Evolutionary conservation across 2,888 invertebrate species (phyloP), one percentile per base, ranked within the genome.

Genomic region (Drosophila neutralis): DNA sequence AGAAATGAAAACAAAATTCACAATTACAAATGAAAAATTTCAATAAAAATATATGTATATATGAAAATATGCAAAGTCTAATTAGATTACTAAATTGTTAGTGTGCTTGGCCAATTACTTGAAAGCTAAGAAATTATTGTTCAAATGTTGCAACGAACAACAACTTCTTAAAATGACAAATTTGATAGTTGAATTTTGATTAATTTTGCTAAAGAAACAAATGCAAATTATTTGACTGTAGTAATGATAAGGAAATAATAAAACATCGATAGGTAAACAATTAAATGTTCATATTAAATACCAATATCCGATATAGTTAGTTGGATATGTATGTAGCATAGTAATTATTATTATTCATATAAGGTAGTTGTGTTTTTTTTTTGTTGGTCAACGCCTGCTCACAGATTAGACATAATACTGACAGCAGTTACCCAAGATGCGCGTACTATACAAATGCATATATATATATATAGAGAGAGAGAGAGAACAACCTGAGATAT

Each of bases 241-340:
- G 53, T 69, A 75, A 53, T 65, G 51, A 52, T 52, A 62, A 56
- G 33, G 35, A 77, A 87, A 67, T 48, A 21, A 79, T 54, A 67
- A 71, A 66, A 89, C 87, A 87, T 89, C 83, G 83, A 87, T 89
- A 87, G 69, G 77, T 82, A 73, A 87, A 84, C 82, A 85, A 73
- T 73, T 80, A 60, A 74, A 73, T 66, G 56, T 64, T 73, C 78
- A 69, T 84, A 69, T 67, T 72, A 69, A 79, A 77, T 89, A 74
- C 83, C 82, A 87, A 87, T 90, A 83, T 87, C 69, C 75, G 76
- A 78, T 83, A 84, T 76, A 83, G 51, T 74, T 75, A 82, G 52
- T 74, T 56, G 60, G 45, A 63, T 73, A 80, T 80, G 53, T 82
- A 81, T 79, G 72, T 73, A 71, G 65, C 58, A 66, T 78, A 76